Conservation (phyloP, 92 coral and sea anemone species). For the Siderastrea radians region DNA sequence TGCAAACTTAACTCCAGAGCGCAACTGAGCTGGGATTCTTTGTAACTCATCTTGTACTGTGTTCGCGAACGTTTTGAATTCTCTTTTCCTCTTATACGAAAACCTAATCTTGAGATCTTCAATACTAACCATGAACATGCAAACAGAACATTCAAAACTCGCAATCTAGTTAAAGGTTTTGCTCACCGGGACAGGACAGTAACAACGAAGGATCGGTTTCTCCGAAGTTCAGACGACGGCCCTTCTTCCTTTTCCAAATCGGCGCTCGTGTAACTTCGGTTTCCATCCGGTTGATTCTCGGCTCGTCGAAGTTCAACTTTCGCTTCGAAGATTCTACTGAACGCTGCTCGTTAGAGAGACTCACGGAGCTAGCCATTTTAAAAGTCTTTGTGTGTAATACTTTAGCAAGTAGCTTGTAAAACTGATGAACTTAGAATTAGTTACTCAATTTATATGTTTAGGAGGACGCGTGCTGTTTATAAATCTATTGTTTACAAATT, state of each 20-base stretch:
- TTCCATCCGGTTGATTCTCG: background rate
- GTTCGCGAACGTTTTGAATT: too few relatives aligned
- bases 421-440: background rate
- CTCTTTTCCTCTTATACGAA: too few relatives aligned
- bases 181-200: slow-evolving; percentile 19
- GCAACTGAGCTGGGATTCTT: too few relatives aligned
- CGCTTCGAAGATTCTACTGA: slow-evolving; percentile 19
- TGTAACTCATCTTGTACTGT: too few relatives aligned
- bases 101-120: background rate
- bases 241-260: too few relatives aligned
- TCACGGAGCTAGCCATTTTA: background rate
- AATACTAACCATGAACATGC: background rate
- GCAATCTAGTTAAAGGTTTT: too few relatives aligned
- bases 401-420: background rate
- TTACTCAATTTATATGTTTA: background rate
- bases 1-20: too few relatives aligned
- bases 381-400: background rate
- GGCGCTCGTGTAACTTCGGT: too few relatives aligned
- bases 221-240: too few relatives aligned
- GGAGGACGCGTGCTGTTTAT: background rate
- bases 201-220: too few relatives aligned
- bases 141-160: background rate
- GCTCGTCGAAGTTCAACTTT: slow-evolving; percentile 20
- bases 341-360: background rate
- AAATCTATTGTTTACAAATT: slow-evolving; percentile 10